Evolutionary conservation across 1,140 invertebrate genomes (phyloP).

Genomic region (Drosophila setifemur): DNA sequence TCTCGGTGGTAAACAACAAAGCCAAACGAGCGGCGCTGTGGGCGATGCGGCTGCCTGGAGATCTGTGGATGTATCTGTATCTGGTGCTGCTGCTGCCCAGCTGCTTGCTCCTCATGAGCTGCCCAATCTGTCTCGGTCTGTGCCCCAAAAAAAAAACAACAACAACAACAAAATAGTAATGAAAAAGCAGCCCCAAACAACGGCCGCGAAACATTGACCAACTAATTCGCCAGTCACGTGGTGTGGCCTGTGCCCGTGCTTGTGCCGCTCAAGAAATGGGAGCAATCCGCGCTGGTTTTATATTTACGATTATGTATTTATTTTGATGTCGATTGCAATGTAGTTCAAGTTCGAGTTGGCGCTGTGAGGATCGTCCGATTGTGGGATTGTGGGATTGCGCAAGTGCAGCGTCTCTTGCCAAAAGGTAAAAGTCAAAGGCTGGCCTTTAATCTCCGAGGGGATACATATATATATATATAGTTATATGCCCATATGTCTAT

Average conservation of each 20-base stretch:
- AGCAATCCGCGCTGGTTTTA: slow-evolving; percentile 55
- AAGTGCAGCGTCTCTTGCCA: slow-evolving; percentile 12
- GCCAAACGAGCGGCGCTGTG: slow-evolving; percentile 56
- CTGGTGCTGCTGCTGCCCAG: slow-evolving; percentile 34
- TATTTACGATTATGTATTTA: slow-evolving; percentile 52
- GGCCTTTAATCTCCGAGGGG: slow-evolving; percentile 63
- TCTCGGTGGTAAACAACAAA: slow-evolving; percentile 44
- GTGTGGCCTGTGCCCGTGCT: slow-evolving; percentile 47
- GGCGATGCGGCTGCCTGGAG: slow-evolving; percentile 68
- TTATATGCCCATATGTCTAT: no score
- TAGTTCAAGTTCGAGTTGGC: slow-evolving; percentile 74
- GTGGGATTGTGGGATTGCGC: slow-evolving; percentile 22
- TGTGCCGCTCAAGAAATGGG: slow-evolving; percentile 59
- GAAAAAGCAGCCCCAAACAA: slow-evolving; percentile 33
- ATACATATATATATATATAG: no score
- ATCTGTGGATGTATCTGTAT: slow-evolving; percentile 34
- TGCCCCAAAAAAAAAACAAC: slow-evolving; percentile 46
- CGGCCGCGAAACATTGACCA: slow-evolving; percentile 52
- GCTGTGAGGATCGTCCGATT: slow-evolving; percentile 40
- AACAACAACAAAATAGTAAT: no score
- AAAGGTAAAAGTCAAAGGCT: slow-evolving; percentile 35
- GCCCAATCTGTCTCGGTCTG: slow-evolving; percentile 44
- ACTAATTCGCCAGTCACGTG: slow-evolving; percentile 73
- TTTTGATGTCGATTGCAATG: slow-evolving; percentile 67
- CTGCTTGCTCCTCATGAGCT: slow-evolving; percentile 23